Evolutionary conservation across 1,140 invertebrate species (phyloP), one percentile per base, ranked within the genome.

Genomic region (Cherax quadricarinatus): DNA sequence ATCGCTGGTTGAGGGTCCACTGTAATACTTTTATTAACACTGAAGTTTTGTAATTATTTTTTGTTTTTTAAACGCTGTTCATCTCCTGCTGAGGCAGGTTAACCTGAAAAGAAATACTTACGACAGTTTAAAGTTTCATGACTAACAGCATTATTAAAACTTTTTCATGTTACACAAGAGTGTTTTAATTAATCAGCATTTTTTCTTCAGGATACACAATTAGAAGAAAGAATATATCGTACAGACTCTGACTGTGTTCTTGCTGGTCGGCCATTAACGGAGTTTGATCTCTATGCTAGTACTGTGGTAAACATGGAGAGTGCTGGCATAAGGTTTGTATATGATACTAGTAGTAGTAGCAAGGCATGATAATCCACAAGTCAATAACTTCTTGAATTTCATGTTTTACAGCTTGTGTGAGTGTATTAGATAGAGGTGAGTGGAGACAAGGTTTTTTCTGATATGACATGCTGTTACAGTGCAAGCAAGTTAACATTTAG

Each of bases 221-320:
- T 97, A 41, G 96, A 97, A 94, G 95, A 96, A 81, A 95, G 96
- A 94, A 95, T 97, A 66, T 96, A 96, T 93, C 95, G 96, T 57
- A 96, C 96, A 84, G 97, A 97, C 95, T 94, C 96, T 51, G 96
- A 97, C 94, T 98, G 97, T 95, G 94, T 96, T 18, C 95, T 96
- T 90, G 96, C 96, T 89, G 97, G 96, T 9, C 96, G 96, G 93
- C 95, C 95, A 41, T 94, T 97, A 5, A 96, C 96, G 75, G 96
- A 96, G 87, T 96, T 97, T 94, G 97, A 98, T 95, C 96, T 98
- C 92, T 97, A 97, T 94, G 96, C 96, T n/a, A 96, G 96, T 89
- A 96, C 96, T 80, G 95, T 95, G n/a, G 93, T 96, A 49, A 91
- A 92, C 80, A 86, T 92, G 84, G 83, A 90, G 78, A 93, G 79